Evolutionary conservation across 2,113 vertebrate genomes (phyloP), one percentile per base, ranked within the genome.

Genomic region (Ictidomys tridecemlineatus): DNA sequence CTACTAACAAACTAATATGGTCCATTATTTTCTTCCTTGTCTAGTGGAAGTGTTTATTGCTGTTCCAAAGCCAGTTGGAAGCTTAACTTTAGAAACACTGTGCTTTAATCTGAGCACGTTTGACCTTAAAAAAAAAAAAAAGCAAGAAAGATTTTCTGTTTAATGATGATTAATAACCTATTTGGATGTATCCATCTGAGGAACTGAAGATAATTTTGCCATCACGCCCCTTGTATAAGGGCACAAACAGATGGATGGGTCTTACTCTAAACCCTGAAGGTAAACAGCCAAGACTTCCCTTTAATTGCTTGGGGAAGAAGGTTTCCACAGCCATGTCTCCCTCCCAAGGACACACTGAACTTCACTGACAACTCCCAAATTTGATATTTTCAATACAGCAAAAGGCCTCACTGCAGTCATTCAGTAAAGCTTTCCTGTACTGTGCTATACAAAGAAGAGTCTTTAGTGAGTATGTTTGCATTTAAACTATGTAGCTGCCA

Each of bases 171-270:
- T 95, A 97, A 90, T 96, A 96, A 80, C 92, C 80, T 88, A 77
- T 87, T 95, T 67, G 34, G 79, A 93, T 90, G 53, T 94, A 93
- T 94, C 88, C 91, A 90, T 85, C 70, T 73, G 79, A 95, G 67
- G 84, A 97, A 78, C 61, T 82, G 76, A 88, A 94, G 84, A 85
- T 90, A 87, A 92, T 97, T 95, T 96, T 97, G 93, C 95, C 67
- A 88, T 86, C 85, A 95, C 86, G 16, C 24, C 70, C 70, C 90
- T 94, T 94, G 61, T 86, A 32, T 74, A 74, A 89, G 70, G 65
- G 26, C 37, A 78, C 30, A 94, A 72, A 77, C 93, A 97, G 96
- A 97, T 97, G 92, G 93, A 97, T 97, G 92, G 93, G 61, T 89
- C 86, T 96, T 89, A 39, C 37, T 96, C 83, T 39, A 67, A 79